phyloP scores from a whole-genome alignment of 2,888 invertebrate genomes.

The Lasioglossum vierecki region DNA sequence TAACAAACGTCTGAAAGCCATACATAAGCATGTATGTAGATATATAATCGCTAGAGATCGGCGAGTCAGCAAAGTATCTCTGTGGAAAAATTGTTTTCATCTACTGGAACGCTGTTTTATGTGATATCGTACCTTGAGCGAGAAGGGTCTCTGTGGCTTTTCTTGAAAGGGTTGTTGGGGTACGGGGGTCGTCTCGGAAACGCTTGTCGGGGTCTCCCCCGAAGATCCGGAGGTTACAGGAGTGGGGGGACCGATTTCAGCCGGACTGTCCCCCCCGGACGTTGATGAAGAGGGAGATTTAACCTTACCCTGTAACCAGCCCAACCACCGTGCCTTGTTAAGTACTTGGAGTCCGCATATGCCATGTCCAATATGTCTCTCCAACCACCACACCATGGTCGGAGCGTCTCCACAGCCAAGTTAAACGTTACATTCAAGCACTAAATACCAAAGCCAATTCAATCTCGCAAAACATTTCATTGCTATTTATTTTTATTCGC shows the following conservation, averaged over 20 bases:
- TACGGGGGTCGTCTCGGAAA: conserved; percentile 77
- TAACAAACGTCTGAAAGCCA: conserved; percentile 62
- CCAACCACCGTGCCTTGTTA: conserved; percentile 82
- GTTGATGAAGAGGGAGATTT: conserved; percentile 84
- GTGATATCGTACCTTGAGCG: conserved; percentile 85
- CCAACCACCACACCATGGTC: conserved; percentile 65
- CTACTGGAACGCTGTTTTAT: conserved; percentile 50
- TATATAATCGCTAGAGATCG: conserved; percentile 39
- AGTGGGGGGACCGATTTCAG: conserved; percentile 81
- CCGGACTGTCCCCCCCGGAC: conserved; percentile 83
- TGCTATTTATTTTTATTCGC: conserved; percentile 19
- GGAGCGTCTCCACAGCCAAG: conserved; percentile 62
- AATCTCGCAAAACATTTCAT: conserved; percentile 45
- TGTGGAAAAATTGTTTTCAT: conserved; percentile 27
- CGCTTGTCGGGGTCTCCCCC: conserved; percentile 78
- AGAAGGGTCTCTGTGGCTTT: conserved; percentile 87
- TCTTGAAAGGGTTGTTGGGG: conserved; percentile 82
- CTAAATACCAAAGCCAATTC: conserved; percentile 66
- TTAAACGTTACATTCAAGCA: conserved; percentile 65
- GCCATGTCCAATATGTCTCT: conserved; percentile 69
- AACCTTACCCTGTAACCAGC: conserved; percentile 84
- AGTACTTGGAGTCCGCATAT: conserved; percentile 79
- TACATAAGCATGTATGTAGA: conserved; percentile 63
- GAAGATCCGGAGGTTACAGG: conserved; percentile 80
- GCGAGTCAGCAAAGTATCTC: conserved; percentile 40